These are phyloP conservation scores for Oreotrochilus melanogaster DNA, from an alignment of 2,113 vertebrate species.

Conservation along the genomic window DNA sequence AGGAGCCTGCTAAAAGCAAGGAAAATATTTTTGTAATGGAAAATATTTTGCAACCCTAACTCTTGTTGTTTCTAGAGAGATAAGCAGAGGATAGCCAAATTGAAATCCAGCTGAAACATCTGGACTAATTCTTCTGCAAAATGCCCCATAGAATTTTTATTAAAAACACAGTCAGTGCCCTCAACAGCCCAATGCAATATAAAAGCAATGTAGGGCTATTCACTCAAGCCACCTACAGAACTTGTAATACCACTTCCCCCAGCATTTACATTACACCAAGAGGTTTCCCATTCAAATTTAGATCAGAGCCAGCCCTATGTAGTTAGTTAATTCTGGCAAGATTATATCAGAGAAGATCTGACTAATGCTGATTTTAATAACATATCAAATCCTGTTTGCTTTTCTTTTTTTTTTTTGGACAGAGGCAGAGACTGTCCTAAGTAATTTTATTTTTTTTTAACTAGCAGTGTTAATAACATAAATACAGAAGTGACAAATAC, in stretches of 20 bases:
- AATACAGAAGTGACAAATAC: constrained; percentile 3
- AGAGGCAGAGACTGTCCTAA: not conserved
- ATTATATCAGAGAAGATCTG: not conserved
- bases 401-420: not conserved
- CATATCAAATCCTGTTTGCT: not conserved
- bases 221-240: not conserved
- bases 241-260: not conserved
- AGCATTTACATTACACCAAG: not conserved
- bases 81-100: constrained; percentile 32
- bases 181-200: not conserved
- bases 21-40: constrained; percentile 14
- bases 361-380: not conserved
- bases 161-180: not conserved
- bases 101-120: constrained; percentile 27
- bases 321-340: not conserved
- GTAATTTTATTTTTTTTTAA: not conserved
- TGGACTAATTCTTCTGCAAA: constrained; percentile 21
- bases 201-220: not conserved
- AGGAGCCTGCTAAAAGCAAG: constrained; percentile 20
- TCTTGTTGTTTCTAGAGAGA: constrained; percentile 60
- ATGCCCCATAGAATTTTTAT: not conserved
- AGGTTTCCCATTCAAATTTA: not conserved
- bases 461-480: not conserved
- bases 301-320: not conserved
- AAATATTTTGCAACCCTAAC: constrained; percentile 48